Evolutionary conservation across 2,888 invertebrate species (phyloP).

Genomic region (Oscheius sp.): DNA sequence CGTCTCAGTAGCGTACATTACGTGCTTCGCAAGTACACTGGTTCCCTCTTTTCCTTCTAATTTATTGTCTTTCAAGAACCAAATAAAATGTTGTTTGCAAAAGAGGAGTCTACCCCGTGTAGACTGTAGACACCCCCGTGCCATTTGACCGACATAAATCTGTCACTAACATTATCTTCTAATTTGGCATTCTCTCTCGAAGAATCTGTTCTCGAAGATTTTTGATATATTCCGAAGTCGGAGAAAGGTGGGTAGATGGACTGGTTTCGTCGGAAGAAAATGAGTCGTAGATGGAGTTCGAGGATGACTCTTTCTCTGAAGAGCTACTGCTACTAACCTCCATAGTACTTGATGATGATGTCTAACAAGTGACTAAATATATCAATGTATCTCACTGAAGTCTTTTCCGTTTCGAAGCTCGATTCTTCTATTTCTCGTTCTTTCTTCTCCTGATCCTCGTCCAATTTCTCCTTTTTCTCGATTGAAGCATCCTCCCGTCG

Average conservation of each 20-base stretch:
- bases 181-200: neutral
- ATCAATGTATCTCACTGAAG: too few species aligned
- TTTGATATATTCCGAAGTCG: slow-evolving; percentile 16
- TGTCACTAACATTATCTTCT: too few species aligned
- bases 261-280: neutral
- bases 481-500: neutral
- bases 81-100: neutral
- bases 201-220: slow-evolving; percentile 4
- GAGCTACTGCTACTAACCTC: neutral
- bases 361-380: too few species aligned
- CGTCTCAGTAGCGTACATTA: slow-evolving; percentile 22
- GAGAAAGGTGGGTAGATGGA: neutral
- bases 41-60: neutral
- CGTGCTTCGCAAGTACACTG: neutral
- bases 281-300: slow-evolving; percentile 7
- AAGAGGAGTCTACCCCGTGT: neutral
- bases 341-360: neutral
- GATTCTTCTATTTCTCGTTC: too few species aligned
- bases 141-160: too few species aligned
- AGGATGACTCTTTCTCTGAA: neutral
- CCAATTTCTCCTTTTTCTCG: neutral
- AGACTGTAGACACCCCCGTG: too few species aligned
- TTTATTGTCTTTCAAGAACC: neutral
- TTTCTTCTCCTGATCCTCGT: too few species aligned
- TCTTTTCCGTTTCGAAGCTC: too few species aligned